Evolutionary conservation across 2,797 vertebrate genomes (phyloP).

Genomic region (Gymnothorax javanicus): DNA sequence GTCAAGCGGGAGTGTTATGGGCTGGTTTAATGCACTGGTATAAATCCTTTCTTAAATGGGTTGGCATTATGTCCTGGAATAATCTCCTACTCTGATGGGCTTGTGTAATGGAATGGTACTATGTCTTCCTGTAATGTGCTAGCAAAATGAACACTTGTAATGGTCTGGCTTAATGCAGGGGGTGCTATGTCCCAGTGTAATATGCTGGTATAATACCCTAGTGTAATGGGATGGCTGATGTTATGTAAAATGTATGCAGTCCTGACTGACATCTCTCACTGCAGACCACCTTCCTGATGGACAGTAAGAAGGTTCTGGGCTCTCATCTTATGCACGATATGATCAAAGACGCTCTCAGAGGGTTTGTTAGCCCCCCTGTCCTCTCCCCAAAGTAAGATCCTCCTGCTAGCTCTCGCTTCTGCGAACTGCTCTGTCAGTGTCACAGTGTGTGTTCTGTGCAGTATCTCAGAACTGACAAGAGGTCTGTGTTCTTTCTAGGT

Average conservation of each 20-base stretch:
- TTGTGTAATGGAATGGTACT: neutral
- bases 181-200: too few relatives aligned
- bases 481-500: conserved; percentile 67
- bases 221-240: neutral
- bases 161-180: neutral
- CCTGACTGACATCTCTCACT: conserved; percentile 36
- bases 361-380: conserved; percentile 96
- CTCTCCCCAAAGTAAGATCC: conserved; percentile 74
- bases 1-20: too few relatives aligned
- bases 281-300: conserved; percentile 95
- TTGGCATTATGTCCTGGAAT: neutral
- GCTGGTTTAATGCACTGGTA: too few relatives aligned
- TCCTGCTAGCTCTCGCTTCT: neutral
- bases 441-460: neutral
- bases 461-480: neutral
- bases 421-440: neutral
- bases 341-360: conserved; percentile 96
- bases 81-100: neutral
- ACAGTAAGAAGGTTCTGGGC: conserved; percentile 98
- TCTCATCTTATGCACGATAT: conserved; percentile 98
- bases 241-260: neutral
- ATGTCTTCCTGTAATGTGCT: neutral
- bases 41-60: too few relatives aligned
- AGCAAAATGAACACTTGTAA: neutral
- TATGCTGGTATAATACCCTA: too few relatives aligned